phyloP scores from a whole-genome alignment of 2,888 invertebrate species.

The Ophion obscuratus region DNA sequence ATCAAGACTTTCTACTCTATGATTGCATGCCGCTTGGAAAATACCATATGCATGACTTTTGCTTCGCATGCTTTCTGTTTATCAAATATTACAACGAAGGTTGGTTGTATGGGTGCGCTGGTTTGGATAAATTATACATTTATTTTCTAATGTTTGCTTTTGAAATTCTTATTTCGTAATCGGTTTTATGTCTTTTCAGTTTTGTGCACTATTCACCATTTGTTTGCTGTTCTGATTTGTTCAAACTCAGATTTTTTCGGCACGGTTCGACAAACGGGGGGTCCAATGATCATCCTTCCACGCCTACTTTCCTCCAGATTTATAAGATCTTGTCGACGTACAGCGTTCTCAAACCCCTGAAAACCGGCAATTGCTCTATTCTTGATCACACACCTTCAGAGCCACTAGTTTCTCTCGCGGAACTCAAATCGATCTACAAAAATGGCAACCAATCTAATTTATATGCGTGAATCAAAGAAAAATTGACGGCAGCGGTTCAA shows the following conservation, averaged over 20 bases:
- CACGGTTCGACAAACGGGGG: slow-evolving; percentile 43
- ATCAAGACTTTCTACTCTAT: slow-evolving; percentile 7
- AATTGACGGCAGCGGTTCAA: slow-evolving; percentile 34
- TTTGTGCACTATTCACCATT: slow-evolving; percentile 16
- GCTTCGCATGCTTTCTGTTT: slow-evolving; percentile 3
- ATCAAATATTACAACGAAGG: slow-evolving; percentile 13
- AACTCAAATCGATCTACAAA: slow-evolving; percentile 58
- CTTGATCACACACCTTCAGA: slow-evolving; percentile 12
- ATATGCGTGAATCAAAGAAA: slow-evolving; percentile 45
- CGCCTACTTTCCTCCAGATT: slow-evolving; percentile 21
- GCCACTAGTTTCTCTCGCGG: slow-evolving; percentile 52
- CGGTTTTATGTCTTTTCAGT: slow-evolving; percentile 19
- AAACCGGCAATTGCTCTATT: slow-evolving; percentile 59
- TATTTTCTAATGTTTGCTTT: slow-evolving; percentile 8
- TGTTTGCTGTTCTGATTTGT: slow-evolving; percentile 40
- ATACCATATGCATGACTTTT: slow-evolving; percentile 20
- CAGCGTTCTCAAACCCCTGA: slow-evolving; percentile 52
- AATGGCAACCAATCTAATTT: slow-evolving; percentile 38
- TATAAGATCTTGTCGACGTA: slow-evolving; percentile 59
- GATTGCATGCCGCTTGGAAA: slow-evolving; percentile 28
- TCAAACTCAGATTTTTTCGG: slow-evolving; percentile 20
- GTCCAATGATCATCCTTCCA: slow-evolving; percentile 34
- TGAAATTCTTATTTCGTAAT: slow-evolving; percentile 18
- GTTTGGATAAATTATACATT: slow-evolving; percentile 4
- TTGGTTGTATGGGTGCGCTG: slow-evolving; percentile 1